Base-by-base conservation (phyloP, 1,140 invertebrate genomes). In the Zaprionus lachaisei region DNA sequence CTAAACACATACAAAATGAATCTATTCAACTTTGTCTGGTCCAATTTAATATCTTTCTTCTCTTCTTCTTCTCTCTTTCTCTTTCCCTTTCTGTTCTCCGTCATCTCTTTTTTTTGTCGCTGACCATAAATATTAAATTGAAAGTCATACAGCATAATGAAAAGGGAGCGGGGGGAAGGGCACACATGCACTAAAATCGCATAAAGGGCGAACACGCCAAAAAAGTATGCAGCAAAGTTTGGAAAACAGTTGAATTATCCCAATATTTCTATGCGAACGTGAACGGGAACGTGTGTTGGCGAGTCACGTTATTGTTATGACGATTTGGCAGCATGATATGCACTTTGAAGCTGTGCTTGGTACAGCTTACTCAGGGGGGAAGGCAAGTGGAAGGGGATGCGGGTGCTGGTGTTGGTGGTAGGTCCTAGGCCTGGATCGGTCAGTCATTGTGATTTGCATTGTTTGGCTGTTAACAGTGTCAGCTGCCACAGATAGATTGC, bases 381-480 rank as follows among this genome's bases (percentile, higher is more conserved):
- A 34, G 31, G 31, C 31, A 34, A 3, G 9, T 0, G 31, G 31
- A 34, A 31, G 31, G 31, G 31, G 9, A 11, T 11, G 31, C 9
- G 28, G 31, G 31, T 11, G 31, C 4, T 31, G 31, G 31, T 31
- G 31, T 20, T 22, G 20, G 1, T 22, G 20, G 20, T 22, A 2
- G 31, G 3, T 34, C 31, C 31, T 61, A 44, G 58, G 49, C 38
- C 67, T 64, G 73, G 73, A 72, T 71, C 73, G 73, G 68, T 72
- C 73, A 66, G 68, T 65, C 73, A 82, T 83, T 79, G 78, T 87
- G 84, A 87, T 84, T 87, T 71, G 73, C 83, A 87, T 89, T 87
- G 83, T 89, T 87, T 77, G 74, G 74, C 56, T 79, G 77, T 87
- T 80, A 69, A 77, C 80, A 80, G 77, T 87, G 83, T 87, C 83